Conservation (phyloP, 2,113 vertebrate species). For the Bolborhynchus lineola region DNA sequence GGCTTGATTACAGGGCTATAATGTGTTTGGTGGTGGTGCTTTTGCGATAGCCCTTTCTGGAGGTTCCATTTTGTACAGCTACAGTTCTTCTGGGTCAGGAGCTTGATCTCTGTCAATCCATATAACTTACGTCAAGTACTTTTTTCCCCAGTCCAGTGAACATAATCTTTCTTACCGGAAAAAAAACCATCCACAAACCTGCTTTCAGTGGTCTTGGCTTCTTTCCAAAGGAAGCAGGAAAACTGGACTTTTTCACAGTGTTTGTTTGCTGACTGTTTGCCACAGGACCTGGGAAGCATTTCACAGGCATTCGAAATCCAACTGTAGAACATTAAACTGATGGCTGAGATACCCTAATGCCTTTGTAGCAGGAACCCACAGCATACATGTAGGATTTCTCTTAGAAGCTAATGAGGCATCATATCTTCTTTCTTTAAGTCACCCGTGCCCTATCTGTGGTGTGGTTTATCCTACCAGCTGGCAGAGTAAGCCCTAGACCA, state of each 20-base stretch:
- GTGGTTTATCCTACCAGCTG: background rate
- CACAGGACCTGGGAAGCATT: background rate
- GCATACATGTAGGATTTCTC: background rate
- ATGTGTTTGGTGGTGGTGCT: background rate
- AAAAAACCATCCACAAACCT: background rate
- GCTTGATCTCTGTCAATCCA: background rate
- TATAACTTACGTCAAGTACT: background rate
- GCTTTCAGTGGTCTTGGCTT: background rate
- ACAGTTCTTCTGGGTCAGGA: background rate
- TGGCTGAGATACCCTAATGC: background rate
- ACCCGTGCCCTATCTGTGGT: background rate
- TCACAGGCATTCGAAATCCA: background rate
- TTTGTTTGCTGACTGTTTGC: background rate
- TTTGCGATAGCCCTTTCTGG: background rate
- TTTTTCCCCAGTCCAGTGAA: background rate
- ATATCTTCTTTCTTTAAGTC: background rate
- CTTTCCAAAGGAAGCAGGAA: constrained; percentile 16
- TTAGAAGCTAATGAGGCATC: background rate
- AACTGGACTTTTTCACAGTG: background rate
- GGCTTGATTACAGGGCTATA: background rate
- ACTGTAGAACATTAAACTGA: background rate
- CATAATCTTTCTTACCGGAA: background rate
- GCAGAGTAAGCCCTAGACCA: background rate
- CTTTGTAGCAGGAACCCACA: background rate
- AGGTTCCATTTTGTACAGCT: background rate